Conservation (phyloP, 2,113 vertebrate genomes). For the Gobio gobio region DNA sequence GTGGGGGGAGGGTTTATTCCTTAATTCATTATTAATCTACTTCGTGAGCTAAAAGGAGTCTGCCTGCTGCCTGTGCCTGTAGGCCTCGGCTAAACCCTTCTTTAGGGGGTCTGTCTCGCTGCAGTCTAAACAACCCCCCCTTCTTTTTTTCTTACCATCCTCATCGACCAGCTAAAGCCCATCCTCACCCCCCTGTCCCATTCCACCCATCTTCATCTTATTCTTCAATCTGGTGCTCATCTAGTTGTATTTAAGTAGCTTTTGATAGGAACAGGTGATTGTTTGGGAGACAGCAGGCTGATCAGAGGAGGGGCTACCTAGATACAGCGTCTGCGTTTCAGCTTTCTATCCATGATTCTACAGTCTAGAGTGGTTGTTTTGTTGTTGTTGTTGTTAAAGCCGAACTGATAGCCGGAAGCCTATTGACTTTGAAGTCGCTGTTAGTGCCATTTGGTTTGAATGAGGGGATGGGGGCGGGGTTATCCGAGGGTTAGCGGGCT, state of each 20-base stretch:
- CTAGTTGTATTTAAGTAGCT: conserved; percentile 62
- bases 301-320: background rate
- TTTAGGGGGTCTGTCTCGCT: conserved; percentile 63
- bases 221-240: conserved; percentile 61
- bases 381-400: conserved; percentile 36
- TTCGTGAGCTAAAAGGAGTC: conserved; percentile 70
- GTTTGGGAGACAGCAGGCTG: background rate
- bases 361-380: background rate
- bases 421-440: conserved; percentile 64
- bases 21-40: conserved; percentile 83
- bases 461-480: conserved; percentile 43
- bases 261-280: conserved; percentile 35
- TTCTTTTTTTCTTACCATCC: background rate
- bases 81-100: conserved; percentile 65
- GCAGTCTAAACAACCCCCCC: conserved; percentile 23
- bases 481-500: conserved; percentile 48
- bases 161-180: conserved; percentile 30
- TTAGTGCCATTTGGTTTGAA: conserved; percentile 60
- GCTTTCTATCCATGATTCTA: background rate
- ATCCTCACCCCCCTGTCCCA: conserved; percentile 40
- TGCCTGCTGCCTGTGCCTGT: conserved; percentile 53
- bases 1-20: conserved; percentile 62
- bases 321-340: background rate
- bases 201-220: conserved; percentile 40
- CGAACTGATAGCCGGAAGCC: conserved; percentile 27